These are phyloP conservation scores for Tiaroga cobitis DNA, from an alignment of 2,797 vertebrate genomes.

Conservation along the genomic window DNA sequence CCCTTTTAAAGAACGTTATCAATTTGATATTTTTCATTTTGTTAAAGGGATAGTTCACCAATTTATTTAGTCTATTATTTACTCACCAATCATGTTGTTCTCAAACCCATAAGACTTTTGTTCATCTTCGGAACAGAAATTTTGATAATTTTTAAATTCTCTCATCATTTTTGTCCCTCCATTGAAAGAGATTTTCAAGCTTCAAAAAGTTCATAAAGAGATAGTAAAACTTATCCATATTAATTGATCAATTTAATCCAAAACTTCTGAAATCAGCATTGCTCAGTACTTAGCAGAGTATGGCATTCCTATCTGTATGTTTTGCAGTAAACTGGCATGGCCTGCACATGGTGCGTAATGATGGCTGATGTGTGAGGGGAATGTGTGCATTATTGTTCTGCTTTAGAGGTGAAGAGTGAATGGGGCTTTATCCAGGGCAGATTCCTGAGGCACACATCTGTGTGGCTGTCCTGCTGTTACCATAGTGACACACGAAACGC, in stretches of 20 bases:
- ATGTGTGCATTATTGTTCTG: constrained; percentile 19
- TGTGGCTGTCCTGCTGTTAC: constrained; percentile 58
- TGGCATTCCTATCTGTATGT: not conserved
- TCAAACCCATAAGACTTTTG: not conserved
- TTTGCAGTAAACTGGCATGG: constrained; percentile 1
- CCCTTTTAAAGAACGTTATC: not conserved
- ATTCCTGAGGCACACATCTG: constrained; percentile 58
- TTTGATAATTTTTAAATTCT: not conserved
- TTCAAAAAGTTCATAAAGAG: not conserved
- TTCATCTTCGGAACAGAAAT: not conserved
- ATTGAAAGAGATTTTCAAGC: not conserved
- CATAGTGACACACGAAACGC: constrained; percentile 58
- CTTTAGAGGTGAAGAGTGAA: constrained; percentile 26
- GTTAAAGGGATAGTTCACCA: too few species aligned
- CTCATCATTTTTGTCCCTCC: not conserved
- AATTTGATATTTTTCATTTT: too few species aligned
- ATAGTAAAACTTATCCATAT: not conserved
- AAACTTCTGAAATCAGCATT: not conserved
- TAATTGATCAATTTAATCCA: not conserved
- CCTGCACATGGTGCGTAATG: constrained; percentile 14
- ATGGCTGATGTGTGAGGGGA: constrained; percentile 10
- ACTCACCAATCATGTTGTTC: not conserved
- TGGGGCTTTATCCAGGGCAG: constrained; percentile 49
- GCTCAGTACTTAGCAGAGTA: not conserved
- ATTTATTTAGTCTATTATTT: too few species aligned